A percentile compares a stretch with the other conserved stretches of the same genome.
Conservation (phyloP, 2,888 invertebrate species). For the Drosophila rellima region DNA sequence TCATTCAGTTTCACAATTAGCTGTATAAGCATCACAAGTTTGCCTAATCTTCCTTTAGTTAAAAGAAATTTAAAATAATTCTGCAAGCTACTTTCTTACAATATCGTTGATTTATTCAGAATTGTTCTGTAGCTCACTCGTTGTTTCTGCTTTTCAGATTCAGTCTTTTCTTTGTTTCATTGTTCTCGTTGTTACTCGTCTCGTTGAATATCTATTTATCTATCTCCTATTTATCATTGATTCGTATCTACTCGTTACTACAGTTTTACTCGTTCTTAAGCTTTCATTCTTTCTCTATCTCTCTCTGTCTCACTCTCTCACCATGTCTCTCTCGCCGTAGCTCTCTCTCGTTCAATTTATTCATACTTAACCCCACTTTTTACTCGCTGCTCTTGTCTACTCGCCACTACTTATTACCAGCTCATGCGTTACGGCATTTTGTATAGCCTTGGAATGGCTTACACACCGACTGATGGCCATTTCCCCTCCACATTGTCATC, state of each 20-base stretch:
- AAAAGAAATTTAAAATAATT: not conserved
- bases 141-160: no score
- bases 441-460: slow-evolving; percentile 1
- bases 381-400: not conserved
- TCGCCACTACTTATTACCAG: slow-evolving; percentile 1
- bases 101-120: no score
- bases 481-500: slow-evolving; percentile 14
- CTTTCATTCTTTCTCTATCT: not conserved
- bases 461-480: not conserved
- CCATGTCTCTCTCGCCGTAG: no score
- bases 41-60: not conserved
- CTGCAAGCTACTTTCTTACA: no score
- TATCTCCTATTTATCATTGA: no score
- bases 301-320: not conserved
- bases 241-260: no score
- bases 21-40: not conserved
- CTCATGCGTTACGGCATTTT: slow-evolving; percentile 2
- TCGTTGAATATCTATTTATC: not conserved
- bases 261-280: no score
- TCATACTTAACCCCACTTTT: not conserved
- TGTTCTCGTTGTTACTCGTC: not conserved
- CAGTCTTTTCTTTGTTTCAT: no score
- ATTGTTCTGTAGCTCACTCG: no score
- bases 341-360: not conserved
- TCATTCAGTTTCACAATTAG: not conserved